Evolutionary conservation across 2,888 invertebrate species (phyloP).

Genomic region (Pandemis heparana): DNA sequence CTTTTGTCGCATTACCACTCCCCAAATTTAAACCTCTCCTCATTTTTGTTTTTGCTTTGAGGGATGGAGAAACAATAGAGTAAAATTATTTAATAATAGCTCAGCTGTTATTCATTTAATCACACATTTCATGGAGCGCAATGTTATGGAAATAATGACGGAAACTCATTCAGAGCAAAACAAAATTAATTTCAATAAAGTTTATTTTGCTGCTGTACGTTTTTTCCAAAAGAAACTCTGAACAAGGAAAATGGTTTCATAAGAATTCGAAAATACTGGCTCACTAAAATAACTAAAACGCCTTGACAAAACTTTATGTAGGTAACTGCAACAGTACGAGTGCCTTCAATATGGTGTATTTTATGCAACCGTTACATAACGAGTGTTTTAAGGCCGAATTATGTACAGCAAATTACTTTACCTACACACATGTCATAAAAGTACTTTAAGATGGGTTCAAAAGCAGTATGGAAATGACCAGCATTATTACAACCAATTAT

Average conservation of each 20-base stretch:
- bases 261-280: constrained; percentile 2
- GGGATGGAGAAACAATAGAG: not conserved
- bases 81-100: not conserved
- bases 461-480: too few species aligned
- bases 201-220: constrained; percentile 22
- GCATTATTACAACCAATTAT: too few species aligned
- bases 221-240: constrained; percentile 8
- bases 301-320: too few species aligned
- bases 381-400: too few species aligned
- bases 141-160: constrained; percentile 22
- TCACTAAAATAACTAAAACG: not conserved
- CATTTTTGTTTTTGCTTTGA: constrained; percentile 1
- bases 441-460: too few species aligned
- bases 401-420: too few species aligned
- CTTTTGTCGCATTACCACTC: not conserved
- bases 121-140: constrained; percentile 25
- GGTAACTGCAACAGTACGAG: too few species aligned
- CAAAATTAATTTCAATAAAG: constrained; percentile 12
- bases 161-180: constrained; percentile 21
- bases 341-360: too few species aligned
- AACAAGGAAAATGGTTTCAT: constrained; percentile 24
- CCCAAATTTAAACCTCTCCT: not conserved
- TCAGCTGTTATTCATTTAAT: constrained; percentile 21
- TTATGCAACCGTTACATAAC: too few species aligned
- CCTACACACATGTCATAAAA: too few species aligned